Base-by-base conservation (phyloP, 2,113 vertebrate genomes). In the Thunnus thynnus region DNA sequence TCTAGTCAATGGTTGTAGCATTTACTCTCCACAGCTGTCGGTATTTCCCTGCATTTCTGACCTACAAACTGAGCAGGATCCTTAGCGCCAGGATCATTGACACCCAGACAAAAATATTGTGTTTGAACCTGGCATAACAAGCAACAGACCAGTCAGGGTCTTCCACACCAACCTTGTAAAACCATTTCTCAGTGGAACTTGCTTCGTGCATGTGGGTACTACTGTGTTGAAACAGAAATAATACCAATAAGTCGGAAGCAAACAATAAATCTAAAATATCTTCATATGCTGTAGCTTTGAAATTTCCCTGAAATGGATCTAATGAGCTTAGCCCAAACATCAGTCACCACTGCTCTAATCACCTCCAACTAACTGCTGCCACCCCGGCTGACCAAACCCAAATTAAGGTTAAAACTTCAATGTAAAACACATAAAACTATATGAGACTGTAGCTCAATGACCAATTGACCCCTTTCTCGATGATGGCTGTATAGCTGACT, bases 391-490 rank as follows among this genome's bases (percentile, higher is more conserved):
- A 68, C 16, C 41, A 65, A 50, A 30, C 30, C 44, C 25, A 62
- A 63, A 47, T 71, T 2, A 58, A 27, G n/a, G 20, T 54, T 22
- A 71, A 44, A 56, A 74, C 30, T 57, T 78, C 0, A 9, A 16
- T 30, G 25, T 56, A 54, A 81, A 72, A 77, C 12, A 56, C 27
- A 56, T 1, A 55, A 75, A 72, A 65, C 2, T 9, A n/a, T 51
- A 72, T 70, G 11, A 60, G 68, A 30, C 13, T 72, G 13, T 44
- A 51, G 54, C 63, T 83, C 16, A 16, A 13, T 74, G 63, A 83
- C 62, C 41, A 20, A 13, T 32, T 82, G 80, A 90, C 72, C 65
- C 32, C 60, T 20, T 32, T 83, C 63, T 73, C 50, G 44, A 78
- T 8, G 14, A 67, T 71, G 47, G 13, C 25, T 55, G 65, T 58